Base-by-base conservation (phyloP, 2,113 vertebrate genomes). In the Grallaria varia region DNA sequence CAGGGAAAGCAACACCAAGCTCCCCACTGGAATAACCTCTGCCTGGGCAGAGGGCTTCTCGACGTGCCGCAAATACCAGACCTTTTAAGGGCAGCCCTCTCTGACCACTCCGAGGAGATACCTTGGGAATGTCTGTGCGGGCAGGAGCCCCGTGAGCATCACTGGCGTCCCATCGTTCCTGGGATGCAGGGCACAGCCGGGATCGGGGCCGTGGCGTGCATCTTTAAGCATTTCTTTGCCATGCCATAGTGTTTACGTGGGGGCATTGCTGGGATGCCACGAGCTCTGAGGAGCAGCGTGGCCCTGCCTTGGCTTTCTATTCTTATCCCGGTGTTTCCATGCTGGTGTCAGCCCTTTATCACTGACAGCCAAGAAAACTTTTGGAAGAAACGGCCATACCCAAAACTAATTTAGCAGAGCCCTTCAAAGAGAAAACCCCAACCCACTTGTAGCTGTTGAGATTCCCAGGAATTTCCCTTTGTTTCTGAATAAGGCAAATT, bases 31-130 rank as follows among this genome's bases (percentile, higher is more conserved):
- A 81, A 86, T 9, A 67, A 82, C 56, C 85, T 59, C 80, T 71
- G 69, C 40, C 37, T 77, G 75, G 76, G 96, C 75, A 95, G 82
- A 94, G 89, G 87, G 63, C 67, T 92, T 39, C 81, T 84, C 3
- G 17, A 37, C 91, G 53, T 92, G 84, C 94, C 44, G 0, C 4
- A 10, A 78, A 97, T 96, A 89, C 95, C 96, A 94, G 56, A 10
- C 95, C 96, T 96, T 96, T 95, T 96, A 97, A 95, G 96, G 96
- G 72, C 74, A 96, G 75, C 37, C 72, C 47, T 62, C 5, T 74
- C 30, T 53, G 42, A 50, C 10, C 33, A 24, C 58, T 6, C 0
- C 0, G 0, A 49, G 49, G 21, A 66, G 75, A 83, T 30, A 66
- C 94, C 91, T 83, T 86, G 92, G 93, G 95, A 92, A 97, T 90